Evolutionary conservation across 64 coral and sea anemone genomes (phyloP), one percentile per base, ranked within the genome.

Genomic region (Dendrophyllia cribrosa): DNA sequence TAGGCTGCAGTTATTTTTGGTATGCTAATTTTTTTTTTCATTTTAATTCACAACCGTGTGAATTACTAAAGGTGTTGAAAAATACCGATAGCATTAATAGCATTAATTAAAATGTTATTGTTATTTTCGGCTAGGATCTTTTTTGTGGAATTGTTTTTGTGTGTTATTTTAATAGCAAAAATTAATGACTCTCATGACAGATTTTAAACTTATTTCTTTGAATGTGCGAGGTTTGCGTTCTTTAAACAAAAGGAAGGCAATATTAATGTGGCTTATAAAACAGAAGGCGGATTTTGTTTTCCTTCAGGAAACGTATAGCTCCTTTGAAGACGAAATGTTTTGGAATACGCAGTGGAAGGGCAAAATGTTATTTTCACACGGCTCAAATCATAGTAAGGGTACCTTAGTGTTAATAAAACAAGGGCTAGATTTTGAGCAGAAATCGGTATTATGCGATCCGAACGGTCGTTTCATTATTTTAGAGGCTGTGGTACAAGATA

Each of bases 271-370:
- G 79, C 16, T 85, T 26, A 74, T 71, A 10, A 66, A 90, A 53
- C 93, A 95, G 90, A 90, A 49, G 22, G 92, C 92, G 64, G 87
- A 94, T 43, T 89, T 89, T 66, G 55, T 80, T 46, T 93, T 93
- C 63, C 48, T 93, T 20, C 92, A 93, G 79, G 85, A 93, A 81
- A 88, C 86, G 5, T 75, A 93, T 50, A 93, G 92, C 55, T 88
- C 61, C 24, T 11, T 52, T 43, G 92, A 93, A 71, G 19, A 53
- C 9, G 85, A 88, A 93, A 81, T 60, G n/a, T 70, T 80, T 15
- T 93, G 92, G 85, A 72, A 93, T 72, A 70, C 66, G 92, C 61
- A 88, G 70, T 93, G 86, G 76, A 87, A 69, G 79, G 91, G 91
- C 58, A 46, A 93, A 88, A 48, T 88, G 34, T 80, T 93, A 72